Base-by-base conservation (phyloP, 2,113 vertebrate species). In the Megaceryle maxima region DNA sequence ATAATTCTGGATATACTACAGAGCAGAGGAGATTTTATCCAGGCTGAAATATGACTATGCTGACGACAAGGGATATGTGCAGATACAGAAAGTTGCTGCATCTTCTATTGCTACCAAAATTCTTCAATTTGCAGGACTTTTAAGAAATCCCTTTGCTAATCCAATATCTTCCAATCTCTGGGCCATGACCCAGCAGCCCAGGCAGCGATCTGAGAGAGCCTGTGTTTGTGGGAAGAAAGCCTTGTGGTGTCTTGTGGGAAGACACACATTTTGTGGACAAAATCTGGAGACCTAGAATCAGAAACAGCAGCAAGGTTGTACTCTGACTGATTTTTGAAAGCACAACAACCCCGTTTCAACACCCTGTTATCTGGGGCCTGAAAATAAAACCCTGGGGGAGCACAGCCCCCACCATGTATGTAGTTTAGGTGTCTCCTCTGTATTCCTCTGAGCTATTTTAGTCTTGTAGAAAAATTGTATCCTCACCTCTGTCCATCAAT, bases 371-470 rank as follows among this genome's bases (percentile, higher is more conserved):
- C 37, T 24, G 33, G 17, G 39, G 11, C 10, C 55, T 83, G 60
- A 53, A 51, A 57, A 43, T 16, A 77, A 74, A 64, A 10, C 2
- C 13, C 14, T n/a, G 50, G 7, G 21, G 18, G 6, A 79, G 37
- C 1, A 0, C 25, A 41, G 19, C n/a, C 2, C 9, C 12, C 39
- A 41, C 25, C 16, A 3, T 1, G 4, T 16, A 33, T 29, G 21
- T 80, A 43, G 29, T 81, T 87, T 13, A 41, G 26, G 0, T 80
- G 29, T 3, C 21, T 7, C 13, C 15, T 64, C 43, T 46, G 9
- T 39, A 25, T 74, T 39, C 29, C n/a, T 82, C n/a, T 50, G 19
- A 69, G 26, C 9, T 43, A 28, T 29, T 69, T 73, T 1, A 6
- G 3, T 33, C 11, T 10, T 33, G 16, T 7, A 76, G 31, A n/a